Base-by-base conservation (phyloP, 2,113 vertebrate species). In the Eurystomus gularis region DNA sequence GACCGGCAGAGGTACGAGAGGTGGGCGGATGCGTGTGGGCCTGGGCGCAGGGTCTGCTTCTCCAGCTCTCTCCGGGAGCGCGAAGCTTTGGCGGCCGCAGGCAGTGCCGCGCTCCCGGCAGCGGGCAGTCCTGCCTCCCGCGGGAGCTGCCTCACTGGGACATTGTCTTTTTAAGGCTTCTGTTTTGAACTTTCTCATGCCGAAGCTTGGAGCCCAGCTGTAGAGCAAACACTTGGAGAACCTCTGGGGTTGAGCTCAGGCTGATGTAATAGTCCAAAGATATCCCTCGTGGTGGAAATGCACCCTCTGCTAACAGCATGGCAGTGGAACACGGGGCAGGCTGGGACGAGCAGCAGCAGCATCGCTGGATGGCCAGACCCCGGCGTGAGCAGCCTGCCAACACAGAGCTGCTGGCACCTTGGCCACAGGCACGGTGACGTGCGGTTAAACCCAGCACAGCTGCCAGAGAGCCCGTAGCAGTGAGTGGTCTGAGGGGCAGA, bases 211-310 rank as follows among this genome's bases (percentile, higher is more conserved):
- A 89, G 81, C 69, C 73, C 84, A 94, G 60, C 37, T 81, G 58
- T 71, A 92, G 77, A 84, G 65, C 77, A 92, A 92, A 95, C 80
- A 82, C 40, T 88, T 86, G 49, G 69, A 95, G 87, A 91, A 61
- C 73, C 90, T 95, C 96, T 75, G 72, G 85, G 82, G 46, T 23
- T 97, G 91, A 97, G 85, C 93, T 82, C 69, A 84, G 90, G 69
- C 85, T 98, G 98, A 97, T 95, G 96, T 97, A 88, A 98, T 91
- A 69, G 77, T 97, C 97, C 92, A 97, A 97, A 98, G 96, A 98
- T 98, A 98, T 71, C 80, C 79, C 25, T 81, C 3, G 35, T 96
- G 94, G 28, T 93, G 80, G 93, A 96, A 95, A 94, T 46, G 24
- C 26, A 3, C 72, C 40, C 51, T 20, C 17, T 0, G 7, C 55